These are phyloP conservation scores for Megathymus violae DNA, from an alignment of 1,140 invertebrate genomes.

Conservation along the genomic window DNA sequence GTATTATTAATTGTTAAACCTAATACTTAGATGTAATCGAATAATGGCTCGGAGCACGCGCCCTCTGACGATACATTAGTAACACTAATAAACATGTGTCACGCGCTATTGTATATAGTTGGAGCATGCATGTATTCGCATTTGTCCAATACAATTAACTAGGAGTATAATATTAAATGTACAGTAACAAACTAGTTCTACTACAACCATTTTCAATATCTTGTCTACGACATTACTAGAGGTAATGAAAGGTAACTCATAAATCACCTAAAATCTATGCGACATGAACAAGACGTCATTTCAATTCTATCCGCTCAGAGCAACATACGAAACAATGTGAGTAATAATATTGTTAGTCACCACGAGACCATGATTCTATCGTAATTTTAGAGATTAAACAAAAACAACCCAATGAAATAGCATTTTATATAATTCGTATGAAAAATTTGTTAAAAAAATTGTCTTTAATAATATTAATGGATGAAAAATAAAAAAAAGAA, in stretches of 20 bases:
- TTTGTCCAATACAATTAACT: background rate
- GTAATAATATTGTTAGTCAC: no score
- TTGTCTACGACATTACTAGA: no score
- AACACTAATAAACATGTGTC: constrained; percentile 20
- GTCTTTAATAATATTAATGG: constrained; percentile 76
- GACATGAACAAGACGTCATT: no score
- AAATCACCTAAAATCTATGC: no score
- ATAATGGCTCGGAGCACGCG: constrained; percentile 11
- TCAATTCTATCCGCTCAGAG: no score
- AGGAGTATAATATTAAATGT: no score
- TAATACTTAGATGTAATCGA: constrained; percentile 22
- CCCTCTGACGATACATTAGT: constrained; percentile 14
- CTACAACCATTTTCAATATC: no score
- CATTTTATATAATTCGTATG: constrained; percentile 78
- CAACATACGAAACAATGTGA: no score
- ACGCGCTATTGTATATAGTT: background rate
- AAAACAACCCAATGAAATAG: constrained; percentile 49
- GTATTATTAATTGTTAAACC: constrained; percentile 32
- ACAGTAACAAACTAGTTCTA: no score
- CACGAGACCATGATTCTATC: background rate
- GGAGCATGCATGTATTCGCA: background rate
- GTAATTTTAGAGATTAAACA: constrained; percentile 30
- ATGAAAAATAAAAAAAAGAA: constrained; percentile 59
- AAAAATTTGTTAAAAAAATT: constrained; percentile 75
- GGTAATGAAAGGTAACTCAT: no score